These are phyloP conservation scores for Poeciliopsis gracilis DNA, from an alignment of 2,797 vertebrate genomes.

Conservation along the genomic window DNA sequence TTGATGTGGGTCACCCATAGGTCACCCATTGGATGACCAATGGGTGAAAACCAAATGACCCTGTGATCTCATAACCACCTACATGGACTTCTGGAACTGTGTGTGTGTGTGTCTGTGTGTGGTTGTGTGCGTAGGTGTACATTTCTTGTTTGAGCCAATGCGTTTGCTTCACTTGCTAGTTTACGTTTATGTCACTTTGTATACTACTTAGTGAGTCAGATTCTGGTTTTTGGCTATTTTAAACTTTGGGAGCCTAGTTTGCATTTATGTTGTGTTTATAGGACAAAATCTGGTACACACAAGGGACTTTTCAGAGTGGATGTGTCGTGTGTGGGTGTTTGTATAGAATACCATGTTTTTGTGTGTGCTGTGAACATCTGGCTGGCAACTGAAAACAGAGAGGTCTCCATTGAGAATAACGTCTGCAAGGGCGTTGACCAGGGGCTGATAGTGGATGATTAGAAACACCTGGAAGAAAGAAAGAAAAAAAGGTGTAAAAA, in stretches of 20 bases:
- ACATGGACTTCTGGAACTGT: slow-evolving; percentile 38
- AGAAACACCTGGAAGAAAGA: slow-evolving; percentile 89
- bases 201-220: not conserved
- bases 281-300: not conserved
- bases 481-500: not conserved
- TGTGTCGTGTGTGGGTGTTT: not conserved
- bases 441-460: slow-evolving; percentile 94
- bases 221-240: not conserved
- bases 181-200: not conserved
- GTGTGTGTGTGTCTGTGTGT: slow-evolving; percentile 31
- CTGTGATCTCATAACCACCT: slow-evolving; percentile 48
- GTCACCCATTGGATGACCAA: too few relatives aligned
- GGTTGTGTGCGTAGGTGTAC: slow-evolving; percentile 20
- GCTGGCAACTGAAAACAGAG: slow-evolving; percentile 85
- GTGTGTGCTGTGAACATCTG: slow-evolving; percentile 67
- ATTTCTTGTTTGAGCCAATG: slow-evolving; percentile 17
- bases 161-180: slow-evolving; percentile 9
- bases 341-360: slow-evolving; percentile 65
- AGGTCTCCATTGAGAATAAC: slow-evolving; percentile 96
- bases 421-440: slow-evolving; percentile 93
- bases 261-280: not conserved
- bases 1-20: slow-evolving; percentile 58
- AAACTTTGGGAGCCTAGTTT: not conserved
- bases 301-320: not conserved
- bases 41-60: slow-evolving; percentile 58